phyloP scores from a whole-genome alignment of 2,113 vertebrate species.

The Otus sunia region DNA sequence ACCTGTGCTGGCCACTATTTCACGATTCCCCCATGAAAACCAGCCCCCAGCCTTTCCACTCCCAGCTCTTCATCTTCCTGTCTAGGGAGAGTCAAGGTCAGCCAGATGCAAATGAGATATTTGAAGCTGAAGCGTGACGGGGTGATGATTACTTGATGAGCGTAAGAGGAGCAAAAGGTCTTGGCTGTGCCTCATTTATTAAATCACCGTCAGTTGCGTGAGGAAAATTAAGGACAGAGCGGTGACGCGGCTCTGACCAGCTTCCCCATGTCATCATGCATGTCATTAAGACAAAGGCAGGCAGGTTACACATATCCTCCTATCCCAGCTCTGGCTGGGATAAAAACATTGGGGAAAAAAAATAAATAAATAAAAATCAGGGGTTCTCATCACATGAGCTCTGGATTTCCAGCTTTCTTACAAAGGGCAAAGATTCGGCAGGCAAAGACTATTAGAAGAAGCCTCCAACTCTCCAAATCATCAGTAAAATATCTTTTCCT shows the following conservation, averaged over 20 bases:
- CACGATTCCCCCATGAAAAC: background rate
- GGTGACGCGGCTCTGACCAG: background rate
- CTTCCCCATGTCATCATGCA: background rate
- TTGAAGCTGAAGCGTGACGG: rapidly evolving
- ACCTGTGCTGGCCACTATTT: background rate
- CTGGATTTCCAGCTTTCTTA: background rate
- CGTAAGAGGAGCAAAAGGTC: background rate
- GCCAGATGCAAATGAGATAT: background rate
- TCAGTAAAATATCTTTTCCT: background rate
- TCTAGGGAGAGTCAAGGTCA: background rate
- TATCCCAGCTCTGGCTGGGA: background rate
- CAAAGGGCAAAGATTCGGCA: background rate
- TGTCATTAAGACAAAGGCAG: background rate
- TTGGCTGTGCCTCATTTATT: background rate
- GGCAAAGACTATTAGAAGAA: background rate
- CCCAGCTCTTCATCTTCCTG: background rate
- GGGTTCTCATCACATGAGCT: background rate
- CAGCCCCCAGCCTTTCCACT: background rate
- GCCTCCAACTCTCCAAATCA: background rate
- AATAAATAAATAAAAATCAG: background rate
- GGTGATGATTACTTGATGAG: background rate
- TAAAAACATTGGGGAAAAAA: background rate
- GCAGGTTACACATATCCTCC: background rate
- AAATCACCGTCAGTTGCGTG: background rate
- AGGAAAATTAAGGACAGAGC: background rate